Base-by-base conservation (phyloP, 2,113 vertebrate species). In the Laticauda colubrina region DNA sequence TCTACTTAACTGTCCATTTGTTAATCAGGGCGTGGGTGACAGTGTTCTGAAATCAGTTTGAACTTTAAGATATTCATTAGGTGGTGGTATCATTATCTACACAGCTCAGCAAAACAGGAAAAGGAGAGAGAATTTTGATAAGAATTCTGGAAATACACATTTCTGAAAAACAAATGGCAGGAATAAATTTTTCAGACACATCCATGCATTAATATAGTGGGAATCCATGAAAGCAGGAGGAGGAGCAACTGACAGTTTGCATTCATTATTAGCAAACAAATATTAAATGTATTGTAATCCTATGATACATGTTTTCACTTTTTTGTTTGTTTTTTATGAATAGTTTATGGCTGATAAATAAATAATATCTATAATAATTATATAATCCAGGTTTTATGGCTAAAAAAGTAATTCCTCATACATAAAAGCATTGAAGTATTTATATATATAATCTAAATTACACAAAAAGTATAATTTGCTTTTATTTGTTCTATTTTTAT, bases 51-150 rank as follows among this genome's bases (percentile, higher is more conserved):
- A 85, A 29, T 94, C 95, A 94, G 90, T 75, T 85, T 87, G 51
- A 39, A 29, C 89, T 81, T 94, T 91, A 94, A 92, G 92, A 69
- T 18, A 85, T 90, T 45, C 89, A 61, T 92, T 92, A 89, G 91
- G 39, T 39, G 75, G 45, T 26, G 81, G 45, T 39, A 48, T 56
- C 48, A 55, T 54, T 89, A n/a, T 43, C 43, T 81, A 51, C 69
- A 92, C 39, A 39, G 24, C n/a, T n/a, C 21, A 23, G 55, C 87
- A 29, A 57, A 87, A 86, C 56, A 90, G 45, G 45, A 34, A 56
- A 61, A 45, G 51, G 55, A 15, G 9, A 56, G 23, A 14, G 20
- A 90, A 59, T 53, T 86, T 85, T 21, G 51, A 21, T 64, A n/a
- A 53, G 24, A 39, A 20, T 85, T 56, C 29, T 29, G 11, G 1